These are phyloP conservation scores for Tragelaphus scriptus DNA, from an alignment of 2,113 vertebrate genomes.

Conservation along the genomic window DNA sequence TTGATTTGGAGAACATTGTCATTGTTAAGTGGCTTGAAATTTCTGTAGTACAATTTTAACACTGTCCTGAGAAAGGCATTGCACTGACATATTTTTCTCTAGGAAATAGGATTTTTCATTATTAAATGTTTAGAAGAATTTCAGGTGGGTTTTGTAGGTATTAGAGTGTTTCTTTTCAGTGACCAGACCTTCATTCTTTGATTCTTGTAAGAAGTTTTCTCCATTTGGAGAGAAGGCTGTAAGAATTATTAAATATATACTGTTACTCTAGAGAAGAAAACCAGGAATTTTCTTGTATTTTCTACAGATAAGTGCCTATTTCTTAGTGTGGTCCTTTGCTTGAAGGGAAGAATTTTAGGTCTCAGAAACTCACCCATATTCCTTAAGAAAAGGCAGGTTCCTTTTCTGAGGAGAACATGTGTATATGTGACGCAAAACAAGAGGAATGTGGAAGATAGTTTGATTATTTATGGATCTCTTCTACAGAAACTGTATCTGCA, in stretches of 20 bases:
- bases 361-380: neutral
- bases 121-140: constrained; percentile 29
- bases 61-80: neutral
- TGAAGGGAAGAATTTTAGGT: neutral
- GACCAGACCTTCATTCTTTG: neutral
- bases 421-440: neutral
- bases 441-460: neutral
- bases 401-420: neutral
- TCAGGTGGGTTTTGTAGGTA: neutral
- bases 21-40: constrained; percentile 5
- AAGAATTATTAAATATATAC: neutral
- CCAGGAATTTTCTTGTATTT: neutral
- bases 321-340: neutral
- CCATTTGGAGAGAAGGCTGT: neutral
- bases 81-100: neutral
- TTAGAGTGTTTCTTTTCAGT: constrained; percentile 13
- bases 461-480: neutral
- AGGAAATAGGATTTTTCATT: constrained; percentile 26
- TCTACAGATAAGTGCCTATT: neutral
- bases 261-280: neutral
- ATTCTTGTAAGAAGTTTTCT: neutral
- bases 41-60: neutral
- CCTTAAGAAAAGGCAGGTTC: neutral
- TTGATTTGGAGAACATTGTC: constrained; percentile 4
- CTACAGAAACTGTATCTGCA: neutral